Base-by-base conservation (phyloP, 2,113 vertebrate species). In the Circaetus cinerascens region DNA sequence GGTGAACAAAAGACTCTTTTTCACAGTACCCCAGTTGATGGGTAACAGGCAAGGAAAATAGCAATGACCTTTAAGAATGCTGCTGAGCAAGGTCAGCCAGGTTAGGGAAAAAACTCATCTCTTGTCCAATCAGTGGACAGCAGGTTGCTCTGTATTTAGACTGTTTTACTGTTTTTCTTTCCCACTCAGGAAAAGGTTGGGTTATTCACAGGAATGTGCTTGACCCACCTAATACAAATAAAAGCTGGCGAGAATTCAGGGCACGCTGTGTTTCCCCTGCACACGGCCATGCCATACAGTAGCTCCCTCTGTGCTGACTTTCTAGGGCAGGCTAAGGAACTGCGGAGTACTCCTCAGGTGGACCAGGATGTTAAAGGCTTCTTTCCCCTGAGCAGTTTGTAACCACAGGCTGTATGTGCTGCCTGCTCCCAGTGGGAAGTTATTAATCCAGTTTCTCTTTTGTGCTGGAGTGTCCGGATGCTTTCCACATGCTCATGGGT, bases 1-100 rank as follows among this genome's bases (percentile, higher is more conserved):
- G 20, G 13, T n/a, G 50, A 94, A 90, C 75, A 94, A 83, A 57
- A 88, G 50, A 8, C 29, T 62, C 55, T 62, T 63, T 95, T 82
- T 96, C 46, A 14, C 50, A 38, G 36, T 63, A 60, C 59, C 30
- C 21, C n/a, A 68, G 68, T 3, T 51, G 69, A 13, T 27, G 43
- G 56, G 34, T 53, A 92, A 46, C 45, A 78, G 43, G 56, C 69
- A 85, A 92, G 66, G 77, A 75, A 81, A 64, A 72, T 5, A 84
- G 48, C 60, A 75, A 15, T 1, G 18, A 53, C 66, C 23, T 40
- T 73, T 89, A 94, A 92, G 86, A 96, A 96, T 96, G 97, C 90
- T 88, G 96, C 97, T 93, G n/a, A 92, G 77, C 96, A 89, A 95
- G 95, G 84, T 59, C 82, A 93, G 48, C 81, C 64, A 79, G 66